These are phyloP conservation scores for Drosophila mayaguana DNA, from an alignment of 2,888 invertebrate genomes.

Conservation along the genomic window DNA sequence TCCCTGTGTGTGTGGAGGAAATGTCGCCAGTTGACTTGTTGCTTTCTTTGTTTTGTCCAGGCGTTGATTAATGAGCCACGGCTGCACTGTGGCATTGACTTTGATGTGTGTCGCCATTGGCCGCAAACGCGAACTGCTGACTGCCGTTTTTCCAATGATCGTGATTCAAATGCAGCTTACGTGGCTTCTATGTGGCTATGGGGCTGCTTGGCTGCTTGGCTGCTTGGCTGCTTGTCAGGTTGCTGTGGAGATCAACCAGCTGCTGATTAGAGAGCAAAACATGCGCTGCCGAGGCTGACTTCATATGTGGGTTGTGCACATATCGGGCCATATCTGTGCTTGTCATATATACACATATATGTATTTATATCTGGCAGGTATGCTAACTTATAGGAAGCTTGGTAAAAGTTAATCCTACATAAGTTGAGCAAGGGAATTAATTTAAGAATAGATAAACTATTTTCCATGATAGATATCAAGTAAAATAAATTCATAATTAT, in stretches of 20 bases:
- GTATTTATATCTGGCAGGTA: not conserved
- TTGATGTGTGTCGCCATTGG: slow-evolving; percentile 55
- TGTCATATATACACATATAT: not conserved
- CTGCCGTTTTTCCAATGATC: slow-evolving; percentile 27
- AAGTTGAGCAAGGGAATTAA: not conserved
- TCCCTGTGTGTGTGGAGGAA: slow-evolving; percentile 50
- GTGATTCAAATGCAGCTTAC: slow-evolving; percentile 44
- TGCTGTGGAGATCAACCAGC: slow-evolving; percentile 47
- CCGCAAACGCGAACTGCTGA: slow-evolving; percentile 14
- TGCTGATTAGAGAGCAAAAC: slow-evolving; percentile 50
- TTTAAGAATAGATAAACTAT: too few species aligned
- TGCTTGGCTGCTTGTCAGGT: slow-evolving; percentile 37
- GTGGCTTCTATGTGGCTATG: slow-evolving; percentile 18
- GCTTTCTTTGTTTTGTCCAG: slow-evolving; percentile 64
- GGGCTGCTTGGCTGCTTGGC: slow-evolving; percentile 8
- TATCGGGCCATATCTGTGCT: slow-evolving; percentile 6
- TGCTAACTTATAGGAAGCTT: not conserved
- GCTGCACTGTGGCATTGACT: slow-evolving; percentile 56
- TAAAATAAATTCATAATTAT: too few species aligned
- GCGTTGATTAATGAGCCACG: slow-evolving; percentile 73
- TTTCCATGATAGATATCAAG: too few species aligned
- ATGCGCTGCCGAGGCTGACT: slow-evolving; percentile 19
- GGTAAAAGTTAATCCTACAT: not conserved
- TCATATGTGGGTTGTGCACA: slow-evolving; percentile 17
- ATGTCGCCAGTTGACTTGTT: slow-evolving; percentile 71